Conservation (phyloP, 1,140 invertebrate genomes). For the Hypsibius dujardini region DNA sequence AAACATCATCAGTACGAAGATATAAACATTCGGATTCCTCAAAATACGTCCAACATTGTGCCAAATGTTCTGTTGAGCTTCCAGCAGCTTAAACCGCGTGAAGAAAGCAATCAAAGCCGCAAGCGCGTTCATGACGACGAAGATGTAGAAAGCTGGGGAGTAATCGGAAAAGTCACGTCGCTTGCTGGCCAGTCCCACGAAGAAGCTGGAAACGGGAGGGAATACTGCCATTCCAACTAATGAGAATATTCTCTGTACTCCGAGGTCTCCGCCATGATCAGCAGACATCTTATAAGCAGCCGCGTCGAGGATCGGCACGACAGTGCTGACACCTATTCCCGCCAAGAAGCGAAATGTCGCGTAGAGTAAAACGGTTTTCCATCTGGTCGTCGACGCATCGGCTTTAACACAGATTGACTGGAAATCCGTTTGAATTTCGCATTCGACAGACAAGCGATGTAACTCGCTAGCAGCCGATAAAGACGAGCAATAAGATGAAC, state of each 20-base stretch:
- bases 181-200: background rate
- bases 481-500: too few species aligned
- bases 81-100: constrained; percentile 56
- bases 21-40: background rate
- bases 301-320: background rate
- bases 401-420: too few species aligned
- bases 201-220: background rate
- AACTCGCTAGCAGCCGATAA: too few species aligned
- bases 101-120: constrained; percentile 40
- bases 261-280: background rate
- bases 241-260: background rate
- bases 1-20: background rate
- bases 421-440: too few species aligned
- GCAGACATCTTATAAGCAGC: background rate
- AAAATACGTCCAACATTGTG: constrained; percentile 25
- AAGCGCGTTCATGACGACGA: background rate
- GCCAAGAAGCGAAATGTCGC: background rate
- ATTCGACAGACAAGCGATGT: too few species aligned
- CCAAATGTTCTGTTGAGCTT: constrained; percentile 50
- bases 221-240: background rate
- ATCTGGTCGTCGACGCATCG: too few species aligned
- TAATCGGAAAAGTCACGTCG: background rate
- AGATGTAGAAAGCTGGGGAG: background rate
- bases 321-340: background rate
- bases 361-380: background rate